Evolutionary conservation across 2,113 vertebrate species (phyloP), one percentile per base, ranked within the genome.

Genomic region (Hippocampus mohnikei): DNA sequence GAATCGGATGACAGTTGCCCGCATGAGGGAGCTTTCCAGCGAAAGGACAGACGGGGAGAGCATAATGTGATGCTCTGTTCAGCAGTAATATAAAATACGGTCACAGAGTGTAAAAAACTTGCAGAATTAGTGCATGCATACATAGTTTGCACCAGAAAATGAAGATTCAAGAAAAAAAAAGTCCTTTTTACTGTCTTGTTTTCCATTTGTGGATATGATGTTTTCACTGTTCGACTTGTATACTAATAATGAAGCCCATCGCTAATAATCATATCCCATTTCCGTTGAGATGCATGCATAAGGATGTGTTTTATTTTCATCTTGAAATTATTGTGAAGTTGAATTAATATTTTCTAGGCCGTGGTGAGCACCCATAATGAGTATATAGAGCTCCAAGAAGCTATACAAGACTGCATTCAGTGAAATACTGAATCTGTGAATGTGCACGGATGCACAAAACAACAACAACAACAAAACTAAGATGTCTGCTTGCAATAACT

Each of bases 1-100:
- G 87, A 85, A 79, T 80, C 67, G 73, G 74, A 83, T 77, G 78
- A 85, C 84, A 84, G 71, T 72, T 74, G 80, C 67, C 82, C 84
- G 84, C 81, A 84, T 85, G 86, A 88, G 80, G 79, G 78, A 86
- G 86, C 76, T 88, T 85, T 85, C 79, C 81, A 75, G 73, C 77
- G 80, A 85, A 85, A 60, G 84, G 83, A 84, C 84, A 88, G 84
- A 88, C 77, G 83, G 85, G 70, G 69, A 50, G 83, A 76, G 80
- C 81, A 77, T 72, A 53, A 59, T 79, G 44, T 64, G 72, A 84
- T 77, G 74, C 77, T 79, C 73, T 58, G 73, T 48, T 80, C 67
- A 75, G 70, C 53, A 82, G 67, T 68, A 48, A 41, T 44, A 68
- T 63, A 74, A 37, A 67, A 80, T 75, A 72, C 64, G 64, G 61